phyloP scores from a whole-genome alignment of 2,113 vertebrate species.

The Brienomyrus brachyistius region DNA sequence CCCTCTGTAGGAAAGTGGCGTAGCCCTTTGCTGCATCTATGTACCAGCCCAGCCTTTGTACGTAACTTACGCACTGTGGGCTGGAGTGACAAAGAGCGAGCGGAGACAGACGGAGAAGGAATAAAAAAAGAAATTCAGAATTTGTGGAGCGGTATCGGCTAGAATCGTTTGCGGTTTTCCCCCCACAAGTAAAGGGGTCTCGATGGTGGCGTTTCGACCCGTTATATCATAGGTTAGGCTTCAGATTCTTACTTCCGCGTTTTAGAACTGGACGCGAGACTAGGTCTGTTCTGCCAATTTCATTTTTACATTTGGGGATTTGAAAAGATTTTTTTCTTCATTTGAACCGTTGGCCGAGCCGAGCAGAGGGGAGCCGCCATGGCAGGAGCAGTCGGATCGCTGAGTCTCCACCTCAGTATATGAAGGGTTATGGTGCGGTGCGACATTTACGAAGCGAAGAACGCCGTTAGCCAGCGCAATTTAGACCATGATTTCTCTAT shows the following conservation, averaged over 20 bases:
- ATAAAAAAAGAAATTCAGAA: conserved; percentile 52
- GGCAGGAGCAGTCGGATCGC: conserved; percentile 34
- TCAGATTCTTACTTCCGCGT: conserved; percentile 23
- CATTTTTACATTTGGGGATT: conserved; percentile 19
- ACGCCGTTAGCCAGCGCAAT: neutral
- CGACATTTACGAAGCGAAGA: neutral
- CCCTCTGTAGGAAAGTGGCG: conserved; percentile 36
- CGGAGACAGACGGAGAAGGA: conserved; percentile 61
- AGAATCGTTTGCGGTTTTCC: conserved; percentile 7
- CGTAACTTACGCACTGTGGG: conserved; percentile 46
- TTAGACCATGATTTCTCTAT: neutral
- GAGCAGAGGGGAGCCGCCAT: conserved; percentile 35
- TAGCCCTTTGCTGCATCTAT: conserved; percentile 30
- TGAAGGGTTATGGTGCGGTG: conserved; percentile 7
- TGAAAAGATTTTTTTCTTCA: neutral
- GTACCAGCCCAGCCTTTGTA: neutral
- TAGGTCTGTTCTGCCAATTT: conserved; percentile 10
- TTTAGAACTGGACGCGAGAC: conserved; percentile 6
- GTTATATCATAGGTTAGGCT: conserved; percentile 28
- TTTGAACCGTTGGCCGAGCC: conserved; percentile 27
- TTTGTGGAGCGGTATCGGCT: conserved; percentile 40
- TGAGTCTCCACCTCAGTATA: conserved; percentile 26
- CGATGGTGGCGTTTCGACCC: neutral
- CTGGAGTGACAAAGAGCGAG: conserved; percentile 67
- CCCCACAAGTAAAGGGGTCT: neutral